Evolutionary conservation across 2,888 invertebrate species (phyloP).

Genomic region (Sphaerophoria rueppellii): DNA sequence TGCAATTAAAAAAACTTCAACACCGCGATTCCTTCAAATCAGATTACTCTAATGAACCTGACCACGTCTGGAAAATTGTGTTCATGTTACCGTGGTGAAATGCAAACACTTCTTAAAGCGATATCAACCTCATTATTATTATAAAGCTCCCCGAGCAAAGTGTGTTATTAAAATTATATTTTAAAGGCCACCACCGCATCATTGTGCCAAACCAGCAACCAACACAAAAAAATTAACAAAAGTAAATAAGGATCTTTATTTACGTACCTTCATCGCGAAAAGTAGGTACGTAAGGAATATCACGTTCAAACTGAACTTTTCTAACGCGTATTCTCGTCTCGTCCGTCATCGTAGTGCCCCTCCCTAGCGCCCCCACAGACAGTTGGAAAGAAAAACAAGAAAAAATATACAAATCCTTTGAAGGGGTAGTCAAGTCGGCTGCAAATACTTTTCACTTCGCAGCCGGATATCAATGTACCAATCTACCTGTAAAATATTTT

Average conservation of each 20-base stretch:
- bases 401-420: constrained; percentile 62
- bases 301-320: constrained; percentile 31
- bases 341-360: constrained; percentile 23
- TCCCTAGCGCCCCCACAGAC: neutral
- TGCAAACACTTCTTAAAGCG: constrained; percentile 30
- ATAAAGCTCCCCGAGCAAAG: constrained; percentile 12
- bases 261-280: neutral
- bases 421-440: constrained; percentile 52
- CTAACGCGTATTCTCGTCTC: constrained; percentile 20
- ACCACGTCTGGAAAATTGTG: neutral
- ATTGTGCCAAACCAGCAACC: neutral
- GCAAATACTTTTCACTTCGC: constrained; percentile 71
- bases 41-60: constrained; percentile 17
- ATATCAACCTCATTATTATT: constrained; percentile 40
- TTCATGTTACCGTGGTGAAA: neutral
- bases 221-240: neutral
- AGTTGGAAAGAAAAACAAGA: constrained; percentile 7
- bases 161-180: constrained; percentile 38
- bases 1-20: constrained; percentile 1
- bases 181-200: constrained; percentile 14
- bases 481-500: constrained; percentile 71
- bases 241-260: constrained; percentile 23
- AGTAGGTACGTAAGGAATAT: neutral
- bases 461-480: constrained; percentile 73
- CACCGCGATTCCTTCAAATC: neutral